phyloP scores from a whole-genome alignment of 2,888 invertebrate species.

The Piscicola geometra region DNA sequence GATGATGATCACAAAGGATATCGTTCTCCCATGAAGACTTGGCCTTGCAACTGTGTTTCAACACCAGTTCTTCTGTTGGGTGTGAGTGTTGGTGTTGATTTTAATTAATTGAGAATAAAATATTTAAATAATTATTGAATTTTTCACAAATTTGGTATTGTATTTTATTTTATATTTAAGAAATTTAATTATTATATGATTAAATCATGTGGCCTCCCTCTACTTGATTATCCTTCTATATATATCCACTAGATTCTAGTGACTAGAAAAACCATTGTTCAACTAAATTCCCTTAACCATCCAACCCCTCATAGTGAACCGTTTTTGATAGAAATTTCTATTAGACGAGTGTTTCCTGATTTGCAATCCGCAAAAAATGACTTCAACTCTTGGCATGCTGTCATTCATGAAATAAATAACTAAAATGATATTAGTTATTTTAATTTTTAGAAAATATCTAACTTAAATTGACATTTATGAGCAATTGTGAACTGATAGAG shows the following conservation, averaged over 20 bases:
- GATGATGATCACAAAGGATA: slow-evolving; percentile 47
- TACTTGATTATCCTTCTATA: no score
- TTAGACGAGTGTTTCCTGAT: slow-evolving; percentile 47
- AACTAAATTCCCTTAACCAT: no score
- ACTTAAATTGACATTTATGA: no score
- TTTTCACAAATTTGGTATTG: no score
- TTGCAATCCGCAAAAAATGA: slow-evolving; percentile 49
- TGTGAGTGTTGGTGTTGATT: background rate
- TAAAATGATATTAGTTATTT: background rate
- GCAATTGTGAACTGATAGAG: background rate
- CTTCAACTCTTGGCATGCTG: slow-evolving; percentile 50
- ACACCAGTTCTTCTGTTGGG: slow-evolving; percentile 47
- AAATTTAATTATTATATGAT: no score
- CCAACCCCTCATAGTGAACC: slow-evolving; percentile 46
- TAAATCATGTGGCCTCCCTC: no score
- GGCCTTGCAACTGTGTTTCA: slow-evolving; percentile 45
- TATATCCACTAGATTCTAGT: no score
- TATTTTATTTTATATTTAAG: slow-evolving; percentile 27
- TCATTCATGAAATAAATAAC: background rate
- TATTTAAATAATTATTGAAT: background rate
- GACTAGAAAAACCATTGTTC: no score
- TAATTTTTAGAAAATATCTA: no score
- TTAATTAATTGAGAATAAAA: background rate
- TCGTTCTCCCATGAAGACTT: slow-evolving; percentile 50
- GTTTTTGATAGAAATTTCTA: slow-evolving; percentile 51